Percentiles rank a stretch among this genome's conserved stretches.
Conservation (phyloP, 2,113 vertebrate genomes). For the Brachyhypopomus occidentalis region DNA sequence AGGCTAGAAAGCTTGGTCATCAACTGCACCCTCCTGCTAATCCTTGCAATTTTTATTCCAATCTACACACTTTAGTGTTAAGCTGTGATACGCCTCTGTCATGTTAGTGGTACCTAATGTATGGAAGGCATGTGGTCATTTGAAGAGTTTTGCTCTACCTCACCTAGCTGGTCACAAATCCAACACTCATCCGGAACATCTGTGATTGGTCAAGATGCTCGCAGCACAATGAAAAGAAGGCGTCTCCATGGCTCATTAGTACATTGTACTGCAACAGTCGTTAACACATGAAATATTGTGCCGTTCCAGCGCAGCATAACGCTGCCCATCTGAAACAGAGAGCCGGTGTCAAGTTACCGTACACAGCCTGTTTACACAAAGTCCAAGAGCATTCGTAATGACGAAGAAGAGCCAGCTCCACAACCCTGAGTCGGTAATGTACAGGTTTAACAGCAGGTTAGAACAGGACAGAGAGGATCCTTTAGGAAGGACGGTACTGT, state of each 20-base stretch:
- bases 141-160: too few species aligned
- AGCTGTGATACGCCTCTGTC: constrained; percentile 7
- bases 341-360: too few species aligned
- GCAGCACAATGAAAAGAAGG: too few species aligned
- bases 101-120: constrained; percentile 1
- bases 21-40: background rate
- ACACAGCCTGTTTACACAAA: too few species aligned
- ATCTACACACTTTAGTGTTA: background rate
- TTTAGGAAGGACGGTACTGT: background rate
- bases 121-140: background rate
- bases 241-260: too few species aligned
- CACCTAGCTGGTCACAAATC: too few species aligned
- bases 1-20: constrained; percentile 3
- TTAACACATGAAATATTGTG: too few species aligned
- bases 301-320: too few species aligned
- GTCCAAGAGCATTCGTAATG: background rate
- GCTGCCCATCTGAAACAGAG: too few species aligned
- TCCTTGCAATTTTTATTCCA: constrained; percentile 17
- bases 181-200: too few species aligned
- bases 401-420: background rate
- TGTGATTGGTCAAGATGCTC: too few species aligned
- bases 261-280: too few species aligned
- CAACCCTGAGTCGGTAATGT: background rate
- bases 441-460: background rate
- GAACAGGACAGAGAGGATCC: background rate